Evolutionary conservation across 2,113 vertebrate species (phyloP).

Genomic region (Heteronetta atricapilla): DNA sequence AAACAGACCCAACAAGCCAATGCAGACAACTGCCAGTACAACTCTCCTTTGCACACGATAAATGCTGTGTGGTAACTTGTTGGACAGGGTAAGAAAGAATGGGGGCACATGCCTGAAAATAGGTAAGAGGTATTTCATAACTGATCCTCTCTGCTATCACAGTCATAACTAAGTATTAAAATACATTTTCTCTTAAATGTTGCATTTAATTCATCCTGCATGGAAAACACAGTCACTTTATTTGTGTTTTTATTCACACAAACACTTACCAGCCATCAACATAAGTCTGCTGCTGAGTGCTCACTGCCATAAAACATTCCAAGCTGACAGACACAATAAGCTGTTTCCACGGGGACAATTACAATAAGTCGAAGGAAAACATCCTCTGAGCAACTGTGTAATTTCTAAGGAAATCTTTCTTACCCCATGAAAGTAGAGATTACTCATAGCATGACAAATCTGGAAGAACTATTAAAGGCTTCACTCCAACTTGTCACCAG

Average conservation of each 20-base stretch:
- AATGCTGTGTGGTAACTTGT: not conserved
- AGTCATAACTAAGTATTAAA: not conserved
- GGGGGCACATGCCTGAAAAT: not conserved
- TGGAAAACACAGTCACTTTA: not conserved
- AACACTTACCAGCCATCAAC: not conserved
- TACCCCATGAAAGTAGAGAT: not conserved
- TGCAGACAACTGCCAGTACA: no score
- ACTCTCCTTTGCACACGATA: not conserved
- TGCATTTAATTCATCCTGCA: not conserved
- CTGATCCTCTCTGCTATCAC: not conserved
- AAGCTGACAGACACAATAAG: not conserved
- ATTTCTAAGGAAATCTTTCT: conserved; percentile 23
- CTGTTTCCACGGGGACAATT: not conserved
- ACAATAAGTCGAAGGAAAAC: not conserved
- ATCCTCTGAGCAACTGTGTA: not conserved
- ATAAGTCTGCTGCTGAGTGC: not conserved
- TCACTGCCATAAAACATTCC: not conserved
- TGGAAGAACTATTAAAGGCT: not conserved
- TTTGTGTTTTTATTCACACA: not conserved
- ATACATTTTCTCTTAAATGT: not conserved
- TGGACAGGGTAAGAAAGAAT: not conserved
- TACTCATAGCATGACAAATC: conserved; percentile 26
- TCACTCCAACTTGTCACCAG: not conserved
- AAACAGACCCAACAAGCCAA: not conserved
- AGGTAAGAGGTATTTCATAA: not conserved